Evolutionary conservation across 2,797 vertebrate genomes (phyloP), one percentile per base, ranked within the genome.

Genomic region (Anableps anableps): DNA sequence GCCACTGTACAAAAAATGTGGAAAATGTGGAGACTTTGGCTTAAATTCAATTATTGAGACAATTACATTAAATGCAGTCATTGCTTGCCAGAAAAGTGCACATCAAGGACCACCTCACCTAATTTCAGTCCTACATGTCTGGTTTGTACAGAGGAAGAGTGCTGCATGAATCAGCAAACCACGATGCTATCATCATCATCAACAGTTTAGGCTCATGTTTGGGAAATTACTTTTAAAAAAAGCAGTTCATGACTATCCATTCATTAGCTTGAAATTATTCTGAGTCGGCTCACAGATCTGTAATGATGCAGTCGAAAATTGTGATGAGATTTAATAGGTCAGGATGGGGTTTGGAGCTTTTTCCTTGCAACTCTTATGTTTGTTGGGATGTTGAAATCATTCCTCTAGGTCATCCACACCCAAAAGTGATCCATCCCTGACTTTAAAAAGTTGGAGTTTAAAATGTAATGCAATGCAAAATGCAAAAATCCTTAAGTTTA

Each of bases 191-290:
- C 58, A 60, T 45, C 64, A 75, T 72, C 77, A 38, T 68, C 36
- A 68, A 38, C 36, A 68, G 34, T 38, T 41, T 71, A 80, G 72
- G 55, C 41, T 64, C 26, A 55, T 21, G 45, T 79, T 78, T 64
- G 72, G 79, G 55, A 78, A 72, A 41, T 47, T 38, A 72, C 45
- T 75, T 64, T 29, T 60, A 75, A 64, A 73, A 72, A 58, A 80
- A 75, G n/a, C 55, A 19, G 29, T 80, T 72, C 83, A 72, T 75
- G 75, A 66, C 78, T 26, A 68, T 77, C 68, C 82, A 83, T 83
- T 62, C 48, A 83, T 83, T 83, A 72, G 41, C 78, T 80, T 13
- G 16, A 17, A 47, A 72, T 83, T 76, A 76, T 79, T 50, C 50
- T n/a, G 74, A 75, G 78, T 66, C 75, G 38, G 38, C 55, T 29